Evolutionary conservation across 2,888 invertebrate genomes (phyloP).

Genomic region (Drosophila merina): DNA sequence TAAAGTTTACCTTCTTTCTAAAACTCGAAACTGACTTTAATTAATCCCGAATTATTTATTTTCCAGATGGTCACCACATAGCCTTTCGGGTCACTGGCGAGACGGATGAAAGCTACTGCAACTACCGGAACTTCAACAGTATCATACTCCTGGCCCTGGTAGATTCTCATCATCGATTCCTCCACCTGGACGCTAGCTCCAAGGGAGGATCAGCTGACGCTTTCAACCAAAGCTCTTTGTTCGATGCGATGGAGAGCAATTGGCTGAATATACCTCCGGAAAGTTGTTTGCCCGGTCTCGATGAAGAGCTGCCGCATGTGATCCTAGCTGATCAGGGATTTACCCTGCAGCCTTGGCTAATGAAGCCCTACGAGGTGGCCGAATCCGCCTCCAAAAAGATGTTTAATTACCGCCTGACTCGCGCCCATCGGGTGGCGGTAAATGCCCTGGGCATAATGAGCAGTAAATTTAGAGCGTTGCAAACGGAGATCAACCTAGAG

Average conservation of each 20-base stretch:
- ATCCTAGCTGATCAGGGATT: slow-evolving; percentile 3
- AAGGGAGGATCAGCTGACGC: slow-evolving; percentile 4
- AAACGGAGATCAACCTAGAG: slow-evolving; percentile 6
- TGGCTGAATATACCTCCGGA: slow-evolving; percentile 8
- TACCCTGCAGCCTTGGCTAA: slow-evolving; percentile 7
- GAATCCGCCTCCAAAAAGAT: neutral
- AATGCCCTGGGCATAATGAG: slow-evolving; percentile 10
- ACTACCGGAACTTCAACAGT: slow-evolving; percentile 12
- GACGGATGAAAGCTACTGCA: neutral
- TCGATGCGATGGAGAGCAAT: slow-evolving; percentile 13
- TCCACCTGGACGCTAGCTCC: slow-evolving; percentile 5
- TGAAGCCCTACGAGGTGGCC: slow-evolving; percentile 3
- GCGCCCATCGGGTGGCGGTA: slow-evolving; percentile 3
- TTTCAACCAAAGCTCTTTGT: slow-evolving; percentile 10
- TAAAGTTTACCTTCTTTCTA: neutral
- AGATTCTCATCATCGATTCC: slow-evolving; percentile 4
- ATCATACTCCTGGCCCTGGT: slow-evolving; percentile 6
- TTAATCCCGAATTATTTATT: neutral
- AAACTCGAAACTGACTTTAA: neutral
- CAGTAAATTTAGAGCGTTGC: slow-evolving; percentile 1
- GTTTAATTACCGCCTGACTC: slow-evolving; percentile 10
- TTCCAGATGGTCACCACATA: slow-evolving; percentile 9
- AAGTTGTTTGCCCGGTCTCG: neutral
- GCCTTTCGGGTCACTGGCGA: neutral
- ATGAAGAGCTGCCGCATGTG: slow-evolving; percentile 11